Evolutionary conservation across 2,797 vertebrate species (phyloP), one percentile per base, ranked within the genome.

Genomic region (Lepilemur septentrionalis): DNA sequence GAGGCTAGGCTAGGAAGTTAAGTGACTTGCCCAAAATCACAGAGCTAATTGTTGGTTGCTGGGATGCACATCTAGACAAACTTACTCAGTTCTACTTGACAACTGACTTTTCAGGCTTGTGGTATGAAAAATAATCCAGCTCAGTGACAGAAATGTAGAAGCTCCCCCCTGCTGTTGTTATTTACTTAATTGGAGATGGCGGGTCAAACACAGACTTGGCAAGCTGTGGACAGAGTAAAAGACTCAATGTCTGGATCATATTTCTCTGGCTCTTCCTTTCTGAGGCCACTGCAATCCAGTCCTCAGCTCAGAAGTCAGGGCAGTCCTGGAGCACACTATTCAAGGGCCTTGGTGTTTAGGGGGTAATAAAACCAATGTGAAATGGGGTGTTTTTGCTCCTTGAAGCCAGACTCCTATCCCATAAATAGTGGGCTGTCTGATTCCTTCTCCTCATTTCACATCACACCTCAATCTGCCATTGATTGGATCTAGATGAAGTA

Each of bases 401-500:
- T 38, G 35, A 93, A 91, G 80, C 50, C 91, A 1, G 28, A 88
- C 84, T 94, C 57, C 57, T 22, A 28, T 18, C 75, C 75, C 48
- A n/a, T 90, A 95, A 96, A 87, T 55, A 86, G 94, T 32, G 81
- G 57, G 43, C 25, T 7, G 52, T 61, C 78, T 97, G 96, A 97
- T 97, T 97, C 88, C 48, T 95, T 95, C 73, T 20, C 17, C 63
- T 93, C 7, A 0, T 41, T 46, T 81, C 84, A 89, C 63, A 72
- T 97, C 90, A 96, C 0, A 1, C 32, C n/a, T 97, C 84, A 95
- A 94, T 97, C 78, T 90, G 67, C 84, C 86, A 50, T 57, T 96
- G 70, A 82, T 97, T 97, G 78, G 87, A 13, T 82, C 59, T 72
- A 93, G 96, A 65, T 97, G 95, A 96, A 59, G 59, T 38, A 25